These are phyloP conservation scores for Gasterosteus nipponicus DNA, from an alignment of 2,113 vertebrate genomes.

Conservation along the genomic window DNA sequence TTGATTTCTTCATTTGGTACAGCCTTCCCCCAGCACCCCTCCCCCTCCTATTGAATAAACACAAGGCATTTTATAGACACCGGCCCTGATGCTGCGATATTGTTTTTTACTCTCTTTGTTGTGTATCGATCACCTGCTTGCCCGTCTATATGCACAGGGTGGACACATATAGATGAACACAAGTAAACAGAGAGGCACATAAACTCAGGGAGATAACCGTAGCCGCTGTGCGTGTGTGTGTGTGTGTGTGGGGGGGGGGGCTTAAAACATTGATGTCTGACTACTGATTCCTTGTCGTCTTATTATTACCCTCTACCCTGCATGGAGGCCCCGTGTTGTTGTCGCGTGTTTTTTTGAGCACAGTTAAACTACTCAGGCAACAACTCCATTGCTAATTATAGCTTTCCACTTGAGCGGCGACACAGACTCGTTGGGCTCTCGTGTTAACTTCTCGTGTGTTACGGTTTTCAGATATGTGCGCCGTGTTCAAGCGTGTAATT, in stretches of 20 bases:
- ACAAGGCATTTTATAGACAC: constrained; percentile 56
- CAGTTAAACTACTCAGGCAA: constrained; percentile 65
- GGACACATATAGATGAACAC: constrained; percentile 69
- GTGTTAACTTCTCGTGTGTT: constrained; percentile 55
- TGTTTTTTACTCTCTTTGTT: constrained; percentile 75
- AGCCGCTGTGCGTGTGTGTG: constrained; percentile 9
- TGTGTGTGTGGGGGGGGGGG: constrained; percentile 25
- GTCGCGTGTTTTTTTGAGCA: constrained; percentile 64
- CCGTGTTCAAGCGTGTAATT: constrained; percentile 21
- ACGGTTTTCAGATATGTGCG: constrained; percentile 29
- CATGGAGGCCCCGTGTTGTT: constrained; percentile 33
- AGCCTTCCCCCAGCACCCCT: constrained; percentile 4
- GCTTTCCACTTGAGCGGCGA: constrained; percentile 68
- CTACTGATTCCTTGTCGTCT: constrained; percentile 75
- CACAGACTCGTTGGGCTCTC: constrained; percentile 51
- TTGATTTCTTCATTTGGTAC: constrained; percentile 60
- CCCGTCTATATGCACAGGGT: constrained; percentile 72
- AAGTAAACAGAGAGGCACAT: not conserved
- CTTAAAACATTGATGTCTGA: constrained; percentile 62
- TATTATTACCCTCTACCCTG: constrained; percentile 55
- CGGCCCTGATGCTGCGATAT: constrained; percentile 59
- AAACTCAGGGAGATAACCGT: constrained; percentile 55
- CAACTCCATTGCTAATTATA: constrained; percentile 67
- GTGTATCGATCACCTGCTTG: constrained; percentile 72
- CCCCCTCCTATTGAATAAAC: constrained; percentile 46